Conservation (phyloP, 2,888 invertebrate genomes). For the Monopis laevigella region DNA sequence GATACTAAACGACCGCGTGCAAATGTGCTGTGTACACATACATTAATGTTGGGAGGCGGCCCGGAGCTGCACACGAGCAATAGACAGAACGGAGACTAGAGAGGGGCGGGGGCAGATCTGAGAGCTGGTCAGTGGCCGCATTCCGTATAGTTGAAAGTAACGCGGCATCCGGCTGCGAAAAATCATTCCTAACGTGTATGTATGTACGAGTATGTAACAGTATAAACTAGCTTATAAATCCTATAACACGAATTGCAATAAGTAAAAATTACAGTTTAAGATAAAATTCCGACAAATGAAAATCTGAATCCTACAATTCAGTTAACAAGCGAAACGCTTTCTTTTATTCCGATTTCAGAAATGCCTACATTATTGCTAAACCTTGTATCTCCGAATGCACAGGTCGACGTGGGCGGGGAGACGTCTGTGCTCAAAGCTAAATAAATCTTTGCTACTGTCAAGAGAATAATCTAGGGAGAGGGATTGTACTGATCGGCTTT, state of each 20-base stretch:
- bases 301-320: too few relatives aligned
- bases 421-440: constrained; percentile 10
- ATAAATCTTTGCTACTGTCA: constrained; percentile 14
- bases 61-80: constrained; percentile 13
- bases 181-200: background rate
- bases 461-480: constrained; percentile 2
- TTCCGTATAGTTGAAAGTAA: constrained; percentile 62
- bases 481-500: constrained; percentile 4
- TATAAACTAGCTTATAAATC: background rate
- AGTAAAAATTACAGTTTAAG: too few relatives aligned
- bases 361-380: too few relatives aligned
- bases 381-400: constrained; percentile 5
- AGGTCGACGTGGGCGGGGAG: constrained; percentile 6
- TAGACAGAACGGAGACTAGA: constrained; percentile 21
- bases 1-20: constrained; percentile 7
- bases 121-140: constrained; percentile 60
- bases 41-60: constrained; percentile 6
- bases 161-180: constrained; percentile 61
- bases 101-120: constrained; percentile 35
- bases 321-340: too few relatives aligned
- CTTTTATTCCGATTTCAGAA: too few relatives aligned
- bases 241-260: too few relatives aligned
- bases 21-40: constrained; percentile 7
- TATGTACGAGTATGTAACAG: background rate
- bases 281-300: too few relatives aligned